phyloP scores from a whole-genome alignment of 2,888 invertebrate genomes.

The Rosalia funebris region DNA sequence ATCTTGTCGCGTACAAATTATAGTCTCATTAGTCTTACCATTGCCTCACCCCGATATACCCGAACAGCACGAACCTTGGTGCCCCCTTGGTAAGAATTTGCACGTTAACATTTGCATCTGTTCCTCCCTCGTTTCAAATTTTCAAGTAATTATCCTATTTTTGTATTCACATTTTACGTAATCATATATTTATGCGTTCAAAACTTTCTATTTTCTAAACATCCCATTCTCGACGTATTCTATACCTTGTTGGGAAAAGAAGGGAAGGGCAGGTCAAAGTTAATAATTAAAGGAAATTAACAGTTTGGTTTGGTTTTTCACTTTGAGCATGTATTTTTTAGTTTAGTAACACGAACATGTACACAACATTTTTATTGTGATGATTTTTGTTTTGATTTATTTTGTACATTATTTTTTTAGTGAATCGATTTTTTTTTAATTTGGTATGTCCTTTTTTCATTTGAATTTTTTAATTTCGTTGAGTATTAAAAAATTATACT shows the following conservation, averaged over 20 bases:
- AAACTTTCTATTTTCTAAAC: neutral
- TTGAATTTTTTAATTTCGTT: neutral
- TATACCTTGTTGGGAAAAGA: too few species aligned
- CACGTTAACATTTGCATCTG: slow-evolving; percentile 35
- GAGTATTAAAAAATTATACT: neutral
- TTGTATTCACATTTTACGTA: neutral
- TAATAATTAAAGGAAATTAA: slow-evolving; percentile 9
- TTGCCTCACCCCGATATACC: slow-evolving; percentile 87
- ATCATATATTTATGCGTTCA: neutral
- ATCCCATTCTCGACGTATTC: too few species aligned
- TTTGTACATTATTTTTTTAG: slow-evolving; percentile 27
- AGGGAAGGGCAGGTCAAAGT: slow-evolving; percentile 17
- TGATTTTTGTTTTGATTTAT: slow-evolving; percentile 26
- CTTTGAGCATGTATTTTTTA: slow-evolving; percentile 28
- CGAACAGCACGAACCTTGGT: slow-evolving; percentile 91
- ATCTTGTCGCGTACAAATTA: slow-evolving; percentile 20
- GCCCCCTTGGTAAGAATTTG: slow-evolving; percentile 80
- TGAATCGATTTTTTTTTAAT: slow-evolving; percentile 16
- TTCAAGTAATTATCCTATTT: neutral
- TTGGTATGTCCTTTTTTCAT: slow-evolving; percentile 5
- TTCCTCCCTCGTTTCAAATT: slow-evolving; percentile 7
- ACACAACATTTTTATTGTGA: slow-evolving; percentile 28
- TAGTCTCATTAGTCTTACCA: slow-evolving; percentile 81
- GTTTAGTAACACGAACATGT: slow-evolving; percentile 23
- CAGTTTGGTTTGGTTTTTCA: slow-evolving; percentile 39